Conservation (phyloP, 2,888 invertebrate genomes). For the Drosophila colorata region DNA sequence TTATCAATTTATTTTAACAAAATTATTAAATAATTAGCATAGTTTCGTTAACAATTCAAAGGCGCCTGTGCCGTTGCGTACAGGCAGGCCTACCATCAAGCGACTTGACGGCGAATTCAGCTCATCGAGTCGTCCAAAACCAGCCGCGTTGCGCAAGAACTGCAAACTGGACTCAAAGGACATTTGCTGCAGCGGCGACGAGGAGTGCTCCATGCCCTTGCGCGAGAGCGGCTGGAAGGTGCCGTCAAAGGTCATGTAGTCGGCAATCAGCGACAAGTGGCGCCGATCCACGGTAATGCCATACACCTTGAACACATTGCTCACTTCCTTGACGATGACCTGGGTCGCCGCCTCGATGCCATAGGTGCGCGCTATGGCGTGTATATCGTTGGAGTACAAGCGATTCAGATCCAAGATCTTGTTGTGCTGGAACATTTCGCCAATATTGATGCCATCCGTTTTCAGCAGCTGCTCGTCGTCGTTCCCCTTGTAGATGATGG, state of each 20-base stretch:
- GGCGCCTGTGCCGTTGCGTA: slow-evolving; percentile 93
- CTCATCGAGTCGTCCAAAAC: slow-evolving; percentile 88
- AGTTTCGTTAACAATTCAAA: slow-evolving; percentile 86
- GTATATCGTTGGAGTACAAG: slow-evolving; percentile 97
- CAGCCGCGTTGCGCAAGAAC: slow-evolving; percentile 92
- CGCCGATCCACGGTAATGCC: slow-evolving; percentile 98
- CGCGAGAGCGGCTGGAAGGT: slow-evolving; percentile 95
- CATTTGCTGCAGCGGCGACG: slow-evolving; percentile 98
- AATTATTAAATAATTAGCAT: slow-evolving; percentile 51
- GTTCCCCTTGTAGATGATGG: slow-evolving; percentile 91
- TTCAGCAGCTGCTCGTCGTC: slow-evolving; percentile 90
- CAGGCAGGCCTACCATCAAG: slow-evolving; percentile 94
- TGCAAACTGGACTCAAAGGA: slow-evolving; percentile 97
- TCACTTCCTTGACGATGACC: slow-evolving; percentile 96
- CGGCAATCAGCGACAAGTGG: slow-evolving; percentile 96
- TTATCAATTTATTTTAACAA: slow-evolving; percentile 17
- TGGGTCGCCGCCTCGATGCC: slow-evolving; percentile 98
- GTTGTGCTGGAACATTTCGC: slow-evolving; percentile 94
- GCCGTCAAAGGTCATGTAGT: slow-evolving; percentile 99
- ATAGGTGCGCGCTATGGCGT: slow-evolving; percentile 94
- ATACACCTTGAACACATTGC: slow-evolving; percentile 98
- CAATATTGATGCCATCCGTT: slow-evolving; percentile 98
- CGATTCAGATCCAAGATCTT: slow-evolving; percentile 92
- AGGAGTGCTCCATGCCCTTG: slow-evolving; percentile 94
- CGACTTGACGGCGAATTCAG: slow-evolving; percentile 94